Percentiles rank a stretch among this genome's conserved stretches.
Conservation (phyloP, 1,140 invertebrate genomes). For the Phenacoccus solenopsis region DNA sequence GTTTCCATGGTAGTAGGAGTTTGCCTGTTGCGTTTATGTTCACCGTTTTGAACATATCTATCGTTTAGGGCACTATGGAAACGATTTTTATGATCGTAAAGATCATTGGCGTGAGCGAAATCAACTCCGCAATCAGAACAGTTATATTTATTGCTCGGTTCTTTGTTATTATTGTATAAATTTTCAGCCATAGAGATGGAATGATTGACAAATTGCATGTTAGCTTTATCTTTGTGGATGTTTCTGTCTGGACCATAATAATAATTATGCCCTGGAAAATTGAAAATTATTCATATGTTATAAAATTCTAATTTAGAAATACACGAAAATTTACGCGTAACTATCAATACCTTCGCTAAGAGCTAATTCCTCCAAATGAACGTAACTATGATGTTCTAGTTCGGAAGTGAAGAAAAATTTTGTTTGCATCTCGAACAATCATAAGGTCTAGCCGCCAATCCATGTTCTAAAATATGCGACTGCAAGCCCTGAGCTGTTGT, state of each 20-base stretch:
- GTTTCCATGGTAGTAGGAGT: background rate
- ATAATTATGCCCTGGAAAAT: background rate
- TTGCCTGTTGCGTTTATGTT: background rate
- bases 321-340: background rate
- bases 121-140: background rate
- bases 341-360: background rate
- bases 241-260: background rate
- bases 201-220: background rate
- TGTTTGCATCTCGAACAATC: constrained; percentile 68
- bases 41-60: background rate
- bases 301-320: background rate
- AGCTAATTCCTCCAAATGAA: constrained; percentile 32
- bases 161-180: constrained; percentile 3
- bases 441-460: constrained; percentile 60
- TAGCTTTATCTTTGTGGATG: background rate
- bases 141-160: background rate
- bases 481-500: constrained; percentile 60
- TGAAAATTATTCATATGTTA: too few species aligned
- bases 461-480: constrained; percentile 71
- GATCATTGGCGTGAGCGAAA: background rate
- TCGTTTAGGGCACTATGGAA: background rate
- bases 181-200: background rate
- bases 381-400: constrained; percentile 67
- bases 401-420: constrained; percentile 84
- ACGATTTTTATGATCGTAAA: background rate